These are phyloP conservation scores for Delphinus delphis DNA, from an alignment of 2,113 vertebrate genomes.

Conservation along the genomic window DNA sequence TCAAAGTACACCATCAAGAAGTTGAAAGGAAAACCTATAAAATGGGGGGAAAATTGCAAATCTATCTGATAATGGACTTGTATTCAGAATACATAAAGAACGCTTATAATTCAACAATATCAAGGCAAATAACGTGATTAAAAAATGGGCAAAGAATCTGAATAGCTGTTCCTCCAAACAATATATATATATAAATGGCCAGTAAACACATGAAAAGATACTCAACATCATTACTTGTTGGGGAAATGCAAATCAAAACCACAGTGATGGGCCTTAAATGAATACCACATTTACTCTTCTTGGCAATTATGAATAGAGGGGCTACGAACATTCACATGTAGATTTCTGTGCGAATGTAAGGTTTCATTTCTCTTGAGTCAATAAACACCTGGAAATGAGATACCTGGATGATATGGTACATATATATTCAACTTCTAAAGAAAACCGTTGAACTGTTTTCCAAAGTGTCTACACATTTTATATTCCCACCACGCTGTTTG, in stretches of 20 bases:
- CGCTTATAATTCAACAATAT: background rate
- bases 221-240: background rate
- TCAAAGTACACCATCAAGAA: background rate
- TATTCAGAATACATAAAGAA: background rate
- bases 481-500: background rate
- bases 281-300: background rate
- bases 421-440: background rate
- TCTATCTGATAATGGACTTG: background rate
- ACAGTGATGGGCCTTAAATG: too few species aligned
- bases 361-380: background rate
- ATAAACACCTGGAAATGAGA: background rate
- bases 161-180: background rate
- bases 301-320: background rate
- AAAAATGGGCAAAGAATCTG: background rate
- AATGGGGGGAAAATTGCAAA: background rate
- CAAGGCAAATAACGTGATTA: background rate
- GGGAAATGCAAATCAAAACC: background rate
- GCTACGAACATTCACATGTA: too few species aligned
- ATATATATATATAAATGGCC: background rate
- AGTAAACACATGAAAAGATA: background rate
- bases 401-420: background rate
- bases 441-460: background rate
- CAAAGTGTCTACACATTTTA: accelerated
- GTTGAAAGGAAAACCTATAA: background rate
- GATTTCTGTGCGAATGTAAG: background rate